Percentiles rank a stretch among this genome's conserved stretches.
Conservation (phyloP, 35 echinoderm and acorn worm genomes). For the Lytechinus pictus region DNA sequence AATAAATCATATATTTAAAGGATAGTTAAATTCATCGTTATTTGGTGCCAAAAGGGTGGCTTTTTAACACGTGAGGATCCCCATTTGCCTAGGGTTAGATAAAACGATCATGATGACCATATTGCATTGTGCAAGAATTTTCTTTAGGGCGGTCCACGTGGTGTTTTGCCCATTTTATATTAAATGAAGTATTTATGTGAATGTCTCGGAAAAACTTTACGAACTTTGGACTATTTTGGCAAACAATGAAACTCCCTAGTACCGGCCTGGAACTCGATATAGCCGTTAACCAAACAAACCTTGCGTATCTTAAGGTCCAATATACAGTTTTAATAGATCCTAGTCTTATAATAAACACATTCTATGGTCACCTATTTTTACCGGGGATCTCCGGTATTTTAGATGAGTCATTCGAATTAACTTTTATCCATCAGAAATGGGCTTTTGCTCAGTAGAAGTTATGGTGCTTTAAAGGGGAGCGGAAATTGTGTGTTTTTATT, state of each 20-base stretch:
- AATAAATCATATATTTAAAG: too few relatives aligned
- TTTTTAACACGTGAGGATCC: too few relatives aligned
- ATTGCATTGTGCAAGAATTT: too few relatives aligned
- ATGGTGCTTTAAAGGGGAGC: neutral
- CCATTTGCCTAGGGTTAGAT: too few relatives aligned
- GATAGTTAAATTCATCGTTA: too few relatives aligned
- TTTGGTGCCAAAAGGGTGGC: too few relatives aligned
- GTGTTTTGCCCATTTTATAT: too few relatives aligned
- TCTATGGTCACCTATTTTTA: neutral
- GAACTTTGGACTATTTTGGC: neutral
- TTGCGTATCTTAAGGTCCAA: neutral
- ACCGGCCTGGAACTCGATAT: neutral
- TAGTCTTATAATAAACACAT: neutral
- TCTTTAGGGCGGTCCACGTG: too few relatives aligned
- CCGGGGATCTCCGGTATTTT: neutral
- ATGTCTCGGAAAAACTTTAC: neutral
- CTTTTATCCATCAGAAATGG: neutral
- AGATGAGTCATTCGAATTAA: neutral
- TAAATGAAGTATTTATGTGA: neutral
- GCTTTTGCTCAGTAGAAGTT: neutral
- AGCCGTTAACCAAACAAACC: neutral
- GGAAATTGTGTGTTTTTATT: neutral
- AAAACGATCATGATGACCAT: too few relatives aligned
- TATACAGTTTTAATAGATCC: neutral
- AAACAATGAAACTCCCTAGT: neutral